These are phyloP conservation scores for Spea bombifrons DNA, from an alignment of 2,113 vertebrate species.

Conservation along the genomic window DNA sequence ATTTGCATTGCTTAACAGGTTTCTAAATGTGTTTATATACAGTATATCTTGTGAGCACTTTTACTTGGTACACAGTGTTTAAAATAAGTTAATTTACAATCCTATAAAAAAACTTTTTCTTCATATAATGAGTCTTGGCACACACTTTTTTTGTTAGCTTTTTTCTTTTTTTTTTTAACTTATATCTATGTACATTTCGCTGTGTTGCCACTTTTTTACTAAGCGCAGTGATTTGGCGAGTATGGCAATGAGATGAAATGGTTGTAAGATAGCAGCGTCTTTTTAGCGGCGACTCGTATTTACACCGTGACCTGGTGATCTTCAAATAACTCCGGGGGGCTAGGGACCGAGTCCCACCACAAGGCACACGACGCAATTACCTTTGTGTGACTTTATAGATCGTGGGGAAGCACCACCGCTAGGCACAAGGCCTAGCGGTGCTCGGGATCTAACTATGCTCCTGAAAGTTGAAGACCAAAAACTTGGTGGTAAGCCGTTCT, in stretches of 20 bases:
- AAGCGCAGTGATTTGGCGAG: not conserved
- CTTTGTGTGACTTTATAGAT: no score
- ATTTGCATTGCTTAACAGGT: not conserved
- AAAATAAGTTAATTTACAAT: conserved; percentile 22
- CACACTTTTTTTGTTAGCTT: conserved; percentile 4
- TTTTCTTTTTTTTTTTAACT: not conserved
- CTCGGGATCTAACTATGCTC: no score
- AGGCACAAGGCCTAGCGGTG: no score
- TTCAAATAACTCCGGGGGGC: no score
- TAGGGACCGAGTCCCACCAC: no score
- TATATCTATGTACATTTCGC: conserved; percentile 31
- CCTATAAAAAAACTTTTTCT: not conserved
- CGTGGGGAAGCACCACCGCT: no score
- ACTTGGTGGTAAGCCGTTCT: no score
- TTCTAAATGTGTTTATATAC: not conserved
- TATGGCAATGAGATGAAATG: not conserved
- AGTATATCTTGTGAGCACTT: not conserved
- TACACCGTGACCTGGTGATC: not conserved
- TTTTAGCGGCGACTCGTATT: not conserved
- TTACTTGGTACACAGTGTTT: conserved; percentile 39
- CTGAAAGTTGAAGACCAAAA: no score
- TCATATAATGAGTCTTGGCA: conserved; percentile 19
- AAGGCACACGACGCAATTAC: no score
- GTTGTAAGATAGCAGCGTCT: not conserved
- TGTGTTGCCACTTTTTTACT: not conserved